These are phyloP conservation scores for Psittacula echo DNA, from an alignment of 2,797 vertebrate species.

Conservation along the genomic window DNA sequence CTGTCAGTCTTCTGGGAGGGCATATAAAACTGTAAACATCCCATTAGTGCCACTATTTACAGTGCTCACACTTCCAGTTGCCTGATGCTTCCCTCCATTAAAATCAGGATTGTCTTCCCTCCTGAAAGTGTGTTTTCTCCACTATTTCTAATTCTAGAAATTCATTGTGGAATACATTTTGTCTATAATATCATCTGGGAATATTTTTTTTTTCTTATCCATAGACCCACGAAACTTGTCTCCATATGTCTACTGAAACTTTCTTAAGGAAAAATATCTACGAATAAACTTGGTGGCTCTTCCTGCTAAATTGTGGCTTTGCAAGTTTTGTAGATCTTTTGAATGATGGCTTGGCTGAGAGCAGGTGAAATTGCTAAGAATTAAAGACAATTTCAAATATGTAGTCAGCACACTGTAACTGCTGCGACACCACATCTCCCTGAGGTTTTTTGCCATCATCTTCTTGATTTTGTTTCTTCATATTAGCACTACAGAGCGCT, in stretches of 20 bases:
- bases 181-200: not conserved
- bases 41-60: not conserved
- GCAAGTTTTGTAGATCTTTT: not conserved
- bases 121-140: not conserved
- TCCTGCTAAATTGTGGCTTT: not conserved
- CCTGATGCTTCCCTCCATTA: not conserved
- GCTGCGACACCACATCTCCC: not conserved
- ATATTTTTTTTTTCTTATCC: not conserved
- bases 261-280: not conserved
- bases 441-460: not conserved
- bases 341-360: not conserved
- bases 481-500: not conserved
- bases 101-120: not conserved
- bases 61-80: not conserved
- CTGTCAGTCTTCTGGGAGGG: not conserved
- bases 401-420: not conserved
- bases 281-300: not conserved
- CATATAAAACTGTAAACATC: not conserved
- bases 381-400: not conserved
- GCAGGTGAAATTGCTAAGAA: not conserved
- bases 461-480: not conserved
- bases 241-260: not conserved
- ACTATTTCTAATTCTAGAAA: not conserved
- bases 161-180: not conserved
- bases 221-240: not conserved